Conservation (phyloP, 2,113 vertebrate species). For the Stomatorhinus ivindoensis region DNA sequence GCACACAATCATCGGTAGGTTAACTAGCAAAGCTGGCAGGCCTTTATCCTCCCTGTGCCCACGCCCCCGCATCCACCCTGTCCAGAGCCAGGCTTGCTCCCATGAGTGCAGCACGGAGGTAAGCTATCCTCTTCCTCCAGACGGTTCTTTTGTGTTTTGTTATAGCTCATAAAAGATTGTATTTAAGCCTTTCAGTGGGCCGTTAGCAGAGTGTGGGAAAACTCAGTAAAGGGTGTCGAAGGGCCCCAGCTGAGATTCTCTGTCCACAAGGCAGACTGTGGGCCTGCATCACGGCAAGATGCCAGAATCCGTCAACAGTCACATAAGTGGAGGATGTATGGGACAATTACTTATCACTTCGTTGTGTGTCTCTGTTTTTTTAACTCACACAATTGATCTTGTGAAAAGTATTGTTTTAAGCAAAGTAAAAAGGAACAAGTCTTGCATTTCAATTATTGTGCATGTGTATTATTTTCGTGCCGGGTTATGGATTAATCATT, state of each 20-base stretch:
- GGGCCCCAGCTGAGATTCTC: neutral
- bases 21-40: constrained; percentile 31
- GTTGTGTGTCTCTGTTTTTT: neutral
- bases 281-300: neutral
- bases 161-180: neutral
- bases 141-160: neutral
- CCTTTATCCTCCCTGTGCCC: neutral
- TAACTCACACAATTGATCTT: neutral
- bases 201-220: constrained; percentile 4
- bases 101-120: neutral
- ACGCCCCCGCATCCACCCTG: neutral
- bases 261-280: neutral
- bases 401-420: neutral
- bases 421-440: neutral
- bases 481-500: neutral
- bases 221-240: neutral
- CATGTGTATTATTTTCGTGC: neutral
- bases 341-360: neutral
- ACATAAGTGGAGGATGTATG: neutral
- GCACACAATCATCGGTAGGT: constrained; percentile 29
- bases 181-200: constrained; percentile 3
- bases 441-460: neutral
- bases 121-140: neutral
- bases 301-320: neutral
- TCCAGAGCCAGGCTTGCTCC: neutral